Evolutionary conservation across 2,113 vertebrate species (phyloP).

Genomic region (Aptenodytes forsteri): DNA sequence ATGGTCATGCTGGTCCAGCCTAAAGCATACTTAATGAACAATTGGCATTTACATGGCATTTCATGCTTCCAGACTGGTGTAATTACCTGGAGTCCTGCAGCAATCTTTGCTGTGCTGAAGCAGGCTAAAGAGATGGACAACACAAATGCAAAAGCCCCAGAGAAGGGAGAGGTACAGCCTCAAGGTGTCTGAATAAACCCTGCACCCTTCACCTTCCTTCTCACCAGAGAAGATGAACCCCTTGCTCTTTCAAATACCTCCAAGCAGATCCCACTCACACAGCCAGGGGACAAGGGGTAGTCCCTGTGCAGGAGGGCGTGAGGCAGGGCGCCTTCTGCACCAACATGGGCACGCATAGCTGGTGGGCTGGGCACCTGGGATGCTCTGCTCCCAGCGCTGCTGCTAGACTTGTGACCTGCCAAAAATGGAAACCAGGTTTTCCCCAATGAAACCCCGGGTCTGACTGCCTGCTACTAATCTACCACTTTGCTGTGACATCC

Average conservation of each 20-base stretch:
- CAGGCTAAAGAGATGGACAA: neutral
- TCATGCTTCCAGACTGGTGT: neutral
- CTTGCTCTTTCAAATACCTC: neutral
- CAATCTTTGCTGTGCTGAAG: neutral
- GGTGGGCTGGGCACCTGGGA: neutral
- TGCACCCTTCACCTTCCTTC: neutral
- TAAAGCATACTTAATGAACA: too few relatives aligned
- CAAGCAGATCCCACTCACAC: rapidly evolving
- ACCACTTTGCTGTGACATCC: neutral
- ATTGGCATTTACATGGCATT: neutral
- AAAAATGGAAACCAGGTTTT: neutral
- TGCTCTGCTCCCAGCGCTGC: neutral
- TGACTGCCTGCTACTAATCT: neutral
- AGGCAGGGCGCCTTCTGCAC: neutral
- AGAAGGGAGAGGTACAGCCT: neutral
- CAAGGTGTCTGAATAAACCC: neutral
- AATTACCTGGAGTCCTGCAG: neutral
- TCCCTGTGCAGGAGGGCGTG: rapidly evolving
- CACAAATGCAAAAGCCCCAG: too few relatives aligned
- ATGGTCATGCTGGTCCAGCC: neutral
- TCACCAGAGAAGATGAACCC: neutral
- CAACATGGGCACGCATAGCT: rapidly evolving
- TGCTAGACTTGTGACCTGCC: neutral
- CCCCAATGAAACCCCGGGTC: neutral
- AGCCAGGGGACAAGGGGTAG: neutral